Evolutionary conservation across 2,113 vertebrate species (phyloP), one percentile per base, ranked within the genome.

Genomic region (Piaya cayana): DNA sequence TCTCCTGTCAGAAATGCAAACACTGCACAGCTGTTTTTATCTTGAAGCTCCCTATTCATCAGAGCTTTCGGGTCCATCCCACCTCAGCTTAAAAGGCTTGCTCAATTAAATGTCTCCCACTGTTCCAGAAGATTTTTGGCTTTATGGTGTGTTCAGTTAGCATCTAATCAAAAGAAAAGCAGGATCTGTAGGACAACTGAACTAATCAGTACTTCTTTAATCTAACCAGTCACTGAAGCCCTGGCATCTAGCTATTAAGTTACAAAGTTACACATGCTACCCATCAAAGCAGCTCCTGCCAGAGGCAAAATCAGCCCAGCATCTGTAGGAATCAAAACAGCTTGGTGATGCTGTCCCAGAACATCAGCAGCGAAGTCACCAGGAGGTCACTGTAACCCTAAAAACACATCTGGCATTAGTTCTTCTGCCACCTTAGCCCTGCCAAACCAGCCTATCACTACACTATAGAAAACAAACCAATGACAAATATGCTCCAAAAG

Each of bases 351-450:
- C 26, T 70, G 30, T n/a, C 36, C 18, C 34, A 13, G 50, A 63
- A 62, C 0, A 0, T 3, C 26, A 50, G 36, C 26, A 14, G 47
- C 60, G n/a, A 39, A 59, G 23, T 30, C 32, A 27, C 22, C 18
- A 25, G 32, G 39, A 67, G 58, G 36, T 15, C 50, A 47, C 18
- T 37, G 27, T 2, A 0, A 1, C 42, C 15, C 11, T 4, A 22
- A 25, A 39, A 56, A n/a, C 26, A 19, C 0, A 0, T 0, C 8
- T 37, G 36, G 13, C 29, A 19, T 12, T 7, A n/a, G 29, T 9
- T 77, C 60, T 64, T 68, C 53, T 65, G 45, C 63, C 45, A 15
- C 32, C 25, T 62, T 43, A 60, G 56, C 63, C 86, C 30, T 53
- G 52, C 34, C 65, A 74, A 25, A 32, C 27, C 36, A 43, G 62